Evolutionary conservation across 2,113 vertebrate genomes (phyloP), one percentile per base, ranked within the genome.

Genomic region (Microcebus tavaratra): DNA sequence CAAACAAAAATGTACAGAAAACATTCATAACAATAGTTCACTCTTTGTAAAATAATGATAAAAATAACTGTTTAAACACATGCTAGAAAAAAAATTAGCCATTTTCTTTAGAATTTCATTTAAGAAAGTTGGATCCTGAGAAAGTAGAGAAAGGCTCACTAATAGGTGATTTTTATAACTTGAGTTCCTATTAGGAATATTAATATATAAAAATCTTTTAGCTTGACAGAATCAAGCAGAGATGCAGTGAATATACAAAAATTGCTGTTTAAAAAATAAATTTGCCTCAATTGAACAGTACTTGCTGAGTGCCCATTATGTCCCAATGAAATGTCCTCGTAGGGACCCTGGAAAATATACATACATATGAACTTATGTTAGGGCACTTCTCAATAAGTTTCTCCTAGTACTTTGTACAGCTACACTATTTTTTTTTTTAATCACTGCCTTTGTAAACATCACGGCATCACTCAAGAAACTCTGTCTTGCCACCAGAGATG

Each of bases 151-250:
- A 55, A 88, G 72, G 1, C 5, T 93, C 5, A 78, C 21, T 93
- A 88, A 55, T 13, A 84, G 31, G 65, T 73, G 50, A 63, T 63
- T 91, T 94, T 88, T 25, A 75, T 59, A 84, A 80, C 39, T 61
- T 55, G 85, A 75, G 18, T 61, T 84, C 23, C 67, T 81, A n/a
- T 79, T 34, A 90, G 65, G 88, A 95, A 68, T 70, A n/a, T 5
- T 89, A 95, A 68, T 70, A n/a, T 5, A 84, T 31, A 21, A 95
- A 84, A 89, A 82, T 92, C 53, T 88, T 94, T 96, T 80, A 68
- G 59, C 20, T 78, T 80, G 36, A 84, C 25, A 95, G 50, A 89
- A 92, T 94, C 92, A 90, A 92, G 36, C 14, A 91, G 67, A 87
- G 27, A 48, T 61, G 31, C 42, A 84, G 65, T 81, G 20, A 94